phyloP scores from a whole-genome alignment of 2,888 invertebrate genomes.

The Cistogaster globosa region DNA sequence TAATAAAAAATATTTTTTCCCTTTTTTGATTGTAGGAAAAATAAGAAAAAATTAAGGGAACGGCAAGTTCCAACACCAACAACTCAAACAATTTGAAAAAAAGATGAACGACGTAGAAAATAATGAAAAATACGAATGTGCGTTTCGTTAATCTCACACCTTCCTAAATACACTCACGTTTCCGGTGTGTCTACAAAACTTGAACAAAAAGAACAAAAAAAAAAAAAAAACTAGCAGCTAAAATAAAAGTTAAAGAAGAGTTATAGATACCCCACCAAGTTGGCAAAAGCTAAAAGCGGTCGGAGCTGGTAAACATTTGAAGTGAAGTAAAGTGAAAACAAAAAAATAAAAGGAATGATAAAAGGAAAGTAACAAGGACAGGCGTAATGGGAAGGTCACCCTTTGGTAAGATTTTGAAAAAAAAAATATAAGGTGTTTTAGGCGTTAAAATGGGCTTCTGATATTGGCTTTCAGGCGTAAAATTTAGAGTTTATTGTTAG shows the following conservation, averaged over 20 bases:
- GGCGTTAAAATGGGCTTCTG: no score
- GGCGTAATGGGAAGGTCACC: neutral
- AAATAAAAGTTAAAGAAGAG: conserved; percentile 37
- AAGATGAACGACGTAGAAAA: conserved; percentile 55
- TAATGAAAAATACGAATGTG: conserved; percentile 45
- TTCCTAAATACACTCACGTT: conserved; percentile 52
- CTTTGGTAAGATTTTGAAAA: no score
- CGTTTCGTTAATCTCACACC: conserved; percentile 60
- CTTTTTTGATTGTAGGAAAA: neutral
- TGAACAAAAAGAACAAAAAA: conserved; percentile 17
- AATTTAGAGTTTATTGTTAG: no score
- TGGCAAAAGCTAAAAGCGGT: conserved; percentile 11
- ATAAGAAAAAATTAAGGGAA: conserved; percentile 9
- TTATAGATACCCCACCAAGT: conserved; percentile 43
- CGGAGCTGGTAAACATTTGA: conserved; percentile 3
- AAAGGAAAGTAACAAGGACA: neutral
- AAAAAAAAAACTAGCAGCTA: neutral
- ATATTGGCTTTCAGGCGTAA: no score
- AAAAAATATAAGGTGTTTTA: no score
- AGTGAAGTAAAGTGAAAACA: conserved; percentile 24
- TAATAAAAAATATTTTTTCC: neutral
- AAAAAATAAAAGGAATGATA: neutral
- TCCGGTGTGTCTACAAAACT: conserved; percentile 64
- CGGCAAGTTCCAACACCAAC: conserved; percentile 27
- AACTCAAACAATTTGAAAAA: conserved; percentile 26